Conservation (phyloP, 2,888 invertebrate species). For the Netelia inedita region DNA sequence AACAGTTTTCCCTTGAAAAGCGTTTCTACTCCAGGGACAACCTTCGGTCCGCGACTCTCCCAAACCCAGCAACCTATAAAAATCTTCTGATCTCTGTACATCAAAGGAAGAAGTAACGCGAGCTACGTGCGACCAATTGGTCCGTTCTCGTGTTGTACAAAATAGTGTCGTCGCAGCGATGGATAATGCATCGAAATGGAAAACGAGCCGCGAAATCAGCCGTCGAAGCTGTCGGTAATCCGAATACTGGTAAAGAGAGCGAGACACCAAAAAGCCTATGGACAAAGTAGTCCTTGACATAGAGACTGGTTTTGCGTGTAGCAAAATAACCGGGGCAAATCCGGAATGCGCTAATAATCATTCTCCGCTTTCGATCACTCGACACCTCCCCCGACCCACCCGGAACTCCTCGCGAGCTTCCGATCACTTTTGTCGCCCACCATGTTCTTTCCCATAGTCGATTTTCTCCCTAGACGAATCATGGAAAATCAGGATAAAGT, state of each 20-base stretch:
- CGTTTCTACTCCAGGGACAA: no score
- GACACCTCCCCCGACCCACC: conserved; percentile 23
- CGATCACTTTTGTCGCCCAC: background rate
- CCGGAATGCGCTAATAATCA: conserved; percentile 19
- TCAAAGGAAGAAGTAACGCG: background rate
- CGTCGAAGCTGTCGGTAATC: background rate
- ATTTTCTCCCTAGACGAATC: background rate
- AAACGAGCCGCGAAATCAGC: background rate
- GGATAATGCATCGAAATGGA: background rate
- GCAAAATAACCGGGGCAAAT: background rate
- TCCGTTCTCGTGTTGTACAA: no score
- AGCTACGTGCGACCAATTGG: no score
- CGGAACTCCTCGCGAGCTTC: background rate
- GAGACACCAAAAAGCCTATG: background rate
- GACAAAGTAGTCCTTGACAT: background rate
- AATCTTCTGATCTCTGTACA: background rate
- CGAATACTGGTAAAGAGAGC: background rate
- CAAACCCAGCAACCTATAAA: background rate
- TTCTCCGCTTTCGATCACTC: conserved; percentile 54
- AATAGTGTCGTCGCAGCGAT: no score
- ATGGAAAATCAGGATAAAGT: background rate
- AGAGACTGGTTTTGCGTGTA: background rate
- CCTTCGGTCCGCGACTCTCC: no score
- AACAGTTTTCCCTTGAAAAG: no score
- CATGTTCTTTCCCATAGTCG: background rate